Base-by-base conservation (phyloP, 2,113 vertebrate genomes). In the Casuarius casuarius region DNA sequence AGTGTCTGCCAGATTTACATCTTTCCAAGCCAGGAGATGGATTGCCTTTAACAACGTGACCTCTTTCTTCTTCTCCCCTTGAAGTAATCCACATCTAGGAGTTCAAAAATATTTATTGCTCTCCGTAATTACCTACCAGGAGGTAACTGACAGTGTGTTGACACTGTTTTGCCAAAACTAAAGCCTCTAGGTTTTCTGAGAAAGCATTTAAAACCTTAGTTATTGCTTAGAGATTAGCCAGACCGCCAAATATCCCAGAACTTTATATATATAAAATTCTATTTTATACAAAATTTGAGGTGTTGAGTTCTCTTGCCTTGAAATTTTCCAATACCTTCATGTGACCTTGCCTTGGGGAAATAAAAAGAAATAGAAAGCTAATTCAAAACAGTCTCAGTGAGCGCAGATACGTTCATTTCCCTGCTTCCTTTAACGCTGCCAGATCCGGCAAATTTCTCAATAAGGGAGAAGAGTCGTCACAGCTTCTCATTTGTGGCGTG, bases 151-250 rank as follows among this genome's bases (percentile, higher is more conserved):
- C 96, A 96, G 96, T 4, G 22, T 96, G 96, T 95, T 98, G 98
- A 98, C 96, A 95, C 95, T 18, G 59, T 91, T 96, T 96, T 97
- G 92, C 95, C 96, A 95, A 97, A 97, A 97, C 97, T 97, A 97
- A 98, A 97, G 84, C 95, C 93, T 96, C 96, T 90, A 96, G 91
- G 52, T 95, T 97, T 97, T 97, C 96, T 96, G 91, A 97, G 92
- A 98, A 97, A 83, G 90, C 94, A 95, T 95, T 98, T 95, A 96
- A 97, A 98, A 97, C 72, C 78, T 63, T 93, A 89, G 70, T 88
- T 96, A 96, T 95, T 97, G 92, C 93, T 97, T 93, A 92, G 96
- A 95, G 94, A 97, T 98, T 96, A 96, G 65, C 91, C 89, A 91
- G 87, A 66, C 81, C 97, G 81, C 94, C 97, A 97, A 97, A 92